Conservation (phyloP, 2,797 vertebrate species). For the Melanotaenia boesemani region DNA sequence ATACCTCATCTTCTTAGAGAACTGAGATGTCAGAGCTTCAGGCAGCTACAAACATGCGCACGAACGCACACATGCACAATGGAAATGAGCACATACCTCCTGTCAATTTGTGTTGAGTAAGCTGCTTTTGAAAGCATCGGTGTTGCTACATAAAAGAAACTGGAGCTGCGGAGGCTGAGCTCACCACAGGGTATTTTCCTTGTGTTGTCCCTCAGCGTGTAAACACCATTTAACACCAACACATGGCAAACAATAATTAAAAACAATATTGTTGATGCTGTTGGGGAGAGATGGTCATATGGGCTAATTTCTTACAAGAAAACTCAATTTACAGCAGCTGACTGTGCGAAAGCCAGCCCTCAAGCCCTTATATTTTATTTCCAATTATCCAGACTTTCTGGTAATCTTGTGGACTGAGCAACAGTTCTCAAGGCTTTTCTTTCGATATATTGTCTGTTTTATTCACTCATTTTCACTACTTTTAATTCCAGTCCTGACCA, state of each 20-base stretch:
- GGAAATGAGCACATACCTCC: constrained; percentile 43
- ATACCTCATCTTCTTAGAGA: constrained; percentile 47
- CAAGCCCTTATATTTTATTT: neutral
- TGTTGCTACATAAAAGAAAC: constrained; percentile 46
- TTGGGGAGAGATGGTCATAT: neutral
- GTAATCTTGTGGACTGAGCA: too few species aligned
- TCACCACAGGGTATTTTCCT: constrained; percentile 58
- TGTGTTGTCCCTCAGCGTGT: constrained; percentile 42
- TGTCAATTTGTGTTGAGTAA: constrained; percentile 53
- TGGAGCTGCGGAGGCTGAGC: constrained; percentile 35
- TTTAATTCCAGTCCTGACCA: neutral
- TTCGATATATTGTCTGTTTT: too few species aligned
- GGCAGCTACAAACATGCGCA: constrained; percentile 35
- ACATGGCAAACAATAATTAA: constrained; percentile 3
- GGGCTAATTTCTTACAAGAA: neutral
- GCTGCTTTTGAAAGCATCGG: constrained; percentile 46
- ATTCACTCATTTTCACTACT: too few species aligned
- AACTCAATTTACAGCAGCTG: neutral
- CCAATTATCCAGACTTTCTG: neutral
- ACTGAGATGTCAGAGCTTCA: constrained; percentile 33
- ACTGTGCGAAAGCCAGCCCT: neutral
- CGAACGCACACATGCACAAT: constrained; percentile 9
- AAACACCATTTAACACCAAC: constrained; percentile 39
- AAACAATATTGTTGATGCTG: constrained; percentile 6
- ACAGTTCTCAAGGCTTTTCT: too few species aligned